A percentile compares a stretch with the other conserved stretches of the same genome.
Evolutionary conservation across 2,888 invertebrate genomes (phyloP).

Genomic region (Cheilosia vulpina): DNA sequence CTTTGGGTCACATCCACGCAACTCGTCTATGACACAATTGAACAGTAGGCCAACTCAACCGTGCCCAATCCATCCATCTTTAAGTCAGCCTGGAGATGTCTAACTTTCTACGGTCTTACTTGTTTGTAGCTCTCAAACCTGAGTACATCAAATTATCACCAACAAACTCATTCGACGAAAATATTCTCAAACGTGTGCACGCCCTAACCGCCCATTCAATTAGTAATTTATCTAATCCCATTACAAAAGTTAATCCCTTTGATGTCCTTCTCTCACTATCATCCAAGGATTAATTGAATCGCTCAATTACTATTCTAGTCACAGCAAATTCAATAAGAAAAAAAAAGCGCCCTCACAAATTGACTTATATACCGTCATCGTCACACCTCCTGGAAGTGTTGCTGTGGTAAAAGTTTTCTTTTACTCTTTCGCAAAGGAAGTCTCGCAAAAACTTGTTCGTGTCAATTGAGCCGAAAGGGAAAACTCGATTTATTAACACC

Average conservation of each 20-base stretch:
- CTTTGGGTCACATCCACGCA: no score
- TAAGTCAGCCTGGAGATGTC: no score
- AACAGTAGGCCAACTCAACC: no score
- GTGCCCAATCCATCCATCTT: no score
- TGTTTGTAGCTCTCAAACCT: no score
- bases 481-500: conserved; percentile 55
- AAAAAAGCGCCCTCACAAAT: conserved; percentile 31
- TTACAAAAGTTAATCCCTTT: conserved; percentile 47
- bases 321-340: conserved; percentile 36
- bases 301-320: conserved; percentile 54
- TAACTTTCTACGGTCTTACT: no score
- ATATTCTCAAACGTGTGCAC: background rate
- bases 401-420: conserved; percentile 15
- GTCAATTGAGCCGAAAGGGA: conserved; percentile 31
- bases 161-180: no score
- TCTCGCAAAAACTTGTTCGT: conserved; percentile 35
- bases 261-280: conserved; percentile 8
- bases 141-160: no score
- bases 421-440: background rate
- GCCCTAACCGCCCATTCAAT: conserved; percentile 46
- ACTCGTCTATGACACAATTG: no score
- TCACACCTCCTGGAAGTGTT: background rate
- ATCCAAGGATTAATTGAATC: conserved; percentile 49
- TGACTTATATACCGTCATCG: conserved; percentile 21
- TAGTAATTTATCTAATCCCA: conserved; percentile 55